A percentile compares a stretch with the other conserved stretches of the same genome.
phyloP scores from a whole-genome alignment of 2,113 vertebrate species.

The Paratilapia polleni region DNA sequence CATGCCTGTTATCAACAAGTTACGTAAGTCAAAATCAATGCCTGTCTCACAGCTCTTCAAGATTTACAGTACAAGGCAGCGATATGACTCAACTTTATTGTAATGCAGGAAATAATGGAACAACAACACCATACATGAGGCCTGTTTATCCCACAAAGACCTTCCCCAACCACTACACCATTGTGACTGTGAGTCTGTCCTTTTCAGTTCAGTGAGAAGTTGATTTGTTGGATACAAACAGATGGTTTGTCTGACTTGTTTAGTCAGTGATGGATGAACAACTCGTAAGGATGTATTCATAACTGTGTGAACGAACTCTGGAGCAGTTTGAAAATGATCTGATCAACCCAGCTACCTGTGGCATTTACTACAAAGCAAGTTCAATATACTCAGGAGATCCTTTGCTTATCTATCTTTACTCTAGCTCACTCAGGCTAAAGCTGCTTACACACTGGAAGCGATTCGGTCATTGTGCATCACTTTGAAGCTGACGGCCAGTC shows the following conservation, averaged over 20 bases:
- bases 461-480: no score
- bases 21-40: conserved; percentile 84
- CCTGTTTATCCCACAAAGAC: conserved; percentile 97
- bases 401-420: background rate
- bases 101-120: conserved; percentile 88
- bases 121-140: conserved; percentile 84
- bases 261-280: background rate
- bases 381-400: background rate
- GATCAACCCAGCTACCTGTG: background rate
- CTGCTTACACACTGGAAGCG: no score
- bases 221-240: conserved; percentile 6
- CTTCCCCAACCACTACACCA: conserved; percentile 97
- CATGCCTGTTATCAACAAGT: conserved; percentile 86
- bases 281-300: background rate
- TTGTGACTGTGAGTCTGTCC: conserved; percentile 90
- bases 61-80: background rate
- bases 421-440: no score
- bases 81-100: conserved; percentile 30
- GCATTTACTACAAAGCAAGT: background rate
- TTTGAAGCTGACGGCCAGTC: no score
- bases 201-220: background rate
- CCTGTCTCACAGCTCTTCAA: background rate
- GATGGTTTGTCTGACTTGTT: background rate
- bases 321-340: background rate
- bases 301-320: background rate